Conservation (phyloP, 2,113 vertebrate genomes). For the Pseudorasbora parva region DNA sequence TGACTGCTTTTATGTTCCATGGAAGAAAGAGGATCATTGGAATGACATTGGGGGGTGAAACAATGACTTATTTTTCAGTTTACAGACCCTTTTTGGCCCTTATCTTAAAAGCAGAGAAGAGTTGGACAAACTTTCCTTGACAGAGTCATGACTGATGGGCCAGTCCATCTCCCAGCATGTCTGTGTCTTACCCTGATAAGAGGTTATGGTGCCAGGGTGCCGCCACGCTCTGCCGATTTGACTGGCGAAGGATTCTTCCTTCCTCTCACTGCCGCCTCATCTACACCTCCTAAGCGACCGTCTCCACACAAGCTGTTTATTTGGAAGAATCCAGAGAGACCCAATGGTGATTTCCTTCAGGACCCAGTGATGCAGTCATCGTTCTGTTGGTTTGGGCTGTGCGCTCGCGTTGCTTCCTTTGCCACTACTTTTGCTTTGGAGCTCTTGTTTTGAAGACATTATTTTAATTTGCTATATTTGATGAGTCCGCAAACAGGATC, state of each 20-base stretch:
- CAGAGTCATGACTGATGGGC: not conserved
- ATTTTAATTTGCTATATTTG: slow-evolving; percentile 7
- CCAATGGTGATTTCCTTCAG: slow-evolving; percentile 15
- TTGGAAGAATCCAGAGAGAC: slow-evolving; percentile 17
- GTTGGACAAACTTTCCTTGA: not conserved
- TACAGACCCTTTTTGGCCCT: slow-evolving; percentile 54
- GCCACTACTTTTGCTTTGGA: not conserved
- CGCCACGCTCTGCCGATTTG: slow-evolving; percentile 16
- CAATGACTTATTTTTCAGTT: not conserved
- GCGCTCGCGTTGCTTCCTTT: not conserved
- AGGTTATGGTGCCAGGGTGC: slow-evolving; percentile 3
- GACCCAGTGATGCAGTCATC: not conserved
- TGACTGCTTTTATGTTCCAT: not conserved
- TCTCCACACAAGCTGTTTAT: slow-evolving; percentile 23
- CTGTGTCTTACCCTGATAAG: slow-evolving; percentile 40
- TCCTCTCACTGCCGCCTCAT: slow-evolving; percentile 33
- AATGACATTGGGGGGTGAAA: not conserved
- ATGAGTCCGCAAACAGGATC: not conserved
- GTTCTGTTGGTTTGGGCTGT: slow-evolving; percentile 11
- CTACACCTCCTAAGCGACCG: slow-evolving; percentile 45
- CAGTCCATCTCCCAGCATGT: slow-evolving; percentile 23
- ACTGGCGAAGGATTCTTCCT: slow-evolving; percentile 42
- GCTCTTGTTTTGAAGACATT: not conserved
- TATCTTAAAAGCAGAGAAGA: slow-evolving; percentile 49
- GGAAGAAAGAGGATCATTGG: not conserved